Evolutionary conservation across 2,888 invertebrate species (phyloP), one percentile per base, ranked within the genome.

Genomic region (Drosophila mettleri): DNA sequence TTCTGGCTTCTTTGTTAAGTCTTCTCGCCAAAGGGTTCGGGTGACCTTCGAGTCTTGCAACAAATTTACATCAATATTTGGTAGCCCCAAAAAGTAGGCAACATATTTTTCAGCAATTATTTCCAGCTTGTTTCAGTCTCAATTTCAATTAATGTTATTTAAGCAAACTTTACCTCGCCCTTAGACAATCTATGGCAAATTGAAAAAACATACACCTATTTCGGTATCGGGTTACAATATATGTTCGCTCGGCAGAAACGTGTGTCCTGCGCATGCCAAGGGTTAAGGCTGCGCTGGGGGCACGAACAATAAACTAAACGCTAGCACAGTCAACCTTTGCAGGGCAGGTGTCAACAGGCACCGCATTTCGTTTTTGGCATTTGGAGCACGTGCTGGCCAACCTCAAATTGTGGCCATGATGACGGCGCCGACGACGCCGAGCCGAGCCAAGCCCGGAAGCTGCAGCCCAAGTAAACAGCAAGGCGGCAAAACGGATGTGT

Each of bases 401-500:
- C 83, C 88, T 84, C 85, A 80, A 74, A 69, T 57, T 64, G 54
- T 60, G 60, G 54, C 49, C 34, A 46, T 38, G 57, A 52, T 46
- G 67, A 57, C 68, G 55, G 39, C 18, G 63, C 38, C 45, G 58
- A 51, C 49, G 66, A 51, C 66, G 52, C 34, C 24, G 59, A 41
- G 65, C 43, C 64, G 49, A 41, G 59, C 38, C 36, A 54, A 33
- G 46, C 55, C 70, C 85, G 86, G 89, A 86, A 75, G 72, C 86
- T 69, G 82, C 64, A 81, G 64, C 68, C 75, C 31, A 66, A 86
- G 74, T 69, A 82, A 81, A 85, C 83, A 86, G 83, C 58, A 78
- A 66, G 66, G 77, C 80, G 72, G 68, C 82, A 70, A 77, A 88
- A 72, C 88, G 85, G 88, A 86, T 89, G 88, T 86, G 85, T 86